Evolutionary conservation across 2,797 vertebrate genomes (phyloP), one percentile per base, ranked within the genome.

Genomic region (Channa striata): DNA sequence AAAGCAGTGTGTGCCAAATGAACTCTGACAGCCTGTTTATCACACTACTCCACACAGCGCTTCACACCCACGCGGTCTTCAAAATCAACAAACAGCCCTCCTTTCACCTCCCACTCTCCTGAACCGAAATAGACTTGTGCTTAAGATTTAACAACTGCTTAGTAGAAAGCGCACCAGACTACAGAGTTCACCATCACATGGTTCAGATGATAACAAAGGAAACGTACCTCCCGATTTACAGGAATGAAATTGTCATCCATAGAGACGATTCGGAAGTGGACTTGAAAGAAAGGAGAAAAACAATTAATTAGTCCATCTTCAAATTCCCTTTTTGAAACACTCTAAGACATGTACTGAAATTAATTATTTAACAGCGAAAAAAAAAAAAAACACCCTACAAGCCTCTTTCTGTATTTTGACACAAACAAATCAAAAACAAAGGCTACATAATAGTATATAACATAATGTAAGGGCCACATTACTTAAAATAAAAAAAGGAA

Each of bases 201-300:
- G 8, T 37, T 37, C 10, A 17, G 12, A 47, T 36, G 7, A 39
- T 3, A 16, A n/a, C n/a, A n/a, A 49, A 58, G 6, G 0, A 42
- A 52, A 40, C 93, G 70, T 84, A 96, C 95, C 91, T 80, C 80
- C 67, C 89, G 65, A 0, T 82, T 82, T 8, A 87, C 72, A 0
- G 93, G 89, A 34, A 89, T 40, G 74, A 96, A 94, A 14, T 76
- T 82, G 34, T 83, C 19, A 57, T 94, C 87, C 83, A 96, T 66
- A 21, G 94, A 93, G 77, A 94, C 93, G 0, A 96, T 82, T 50
- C 94, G 91, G 73, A 96, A 96, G 59, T 89, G 87, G 40, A 95
- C 95, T 96, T 62, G 44, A 78, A 72, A 75, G 20, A 65, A 66
- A 65, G 37, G 21, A 10, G 39, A 20, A 67, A 30, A 51, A 51